These are phyloP conservation scores for Panorpa germanica DNA, from an alignment of 2,888 invertebrate genomes.

Conservation along the genomic window DNA sequence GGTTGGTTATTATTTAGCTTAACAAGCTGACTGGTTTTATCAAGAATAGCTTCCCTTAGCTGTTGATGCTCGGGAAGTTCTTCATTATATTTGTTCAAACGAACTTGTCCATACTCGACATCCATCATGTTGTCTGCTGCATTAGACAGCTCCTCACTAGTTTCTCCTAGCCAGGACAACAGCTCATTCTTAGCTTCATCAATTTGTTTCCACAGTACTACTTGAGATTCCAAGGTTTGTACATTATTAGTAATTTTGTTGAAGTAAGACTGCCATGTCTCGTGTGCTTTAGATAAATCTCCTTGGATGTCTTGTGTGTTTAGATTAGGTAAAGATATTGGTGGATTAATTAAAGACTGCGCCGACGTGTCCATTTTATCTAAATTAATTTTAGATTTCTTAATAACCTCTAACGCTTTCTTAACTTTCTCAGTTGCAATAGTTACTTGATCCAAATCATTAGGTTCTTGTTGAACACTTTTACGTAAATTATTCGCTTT, in stretches of 20 bases:
- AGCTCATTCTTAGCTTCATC: constrained; percentile 72
- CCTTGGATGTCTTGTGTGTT: constrained; percentile 28
- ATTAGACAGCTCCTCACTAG: constrained; percentile 54
- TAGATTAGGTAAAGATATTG: constrained; percentile 34
- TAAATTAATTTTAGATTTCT: constrained; percentile 51
- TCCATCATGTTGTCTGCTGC: constrained; percentile 62
- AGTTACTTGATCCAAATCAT: constrained; percentile 52
- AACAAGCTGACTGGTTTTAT: constrained; percentile 61
- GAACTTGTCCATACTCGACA: constrained; percentile 59
- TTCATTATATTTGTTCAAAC: constrained; percentile 65
- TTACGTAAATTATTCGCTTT: constrained; percentile 46
- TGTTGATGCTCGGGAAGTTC: constrained; percentile 65
- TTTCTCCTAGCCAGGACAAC: constrained; percentile 66
- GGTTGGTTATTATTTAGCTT: constrained; percentile 54
- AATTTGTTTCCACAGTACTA: constrained; percentile 85
- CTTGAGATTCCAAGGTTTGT: constrained; percentile 71
- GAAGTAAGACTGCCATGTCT: constrained; percentile 49
- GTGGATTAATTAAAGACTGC: constrained; percentile 47
- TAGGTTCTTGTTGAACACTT: constrained; percentile 43
- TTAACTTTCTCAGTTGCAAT: constrained; percentile 54
- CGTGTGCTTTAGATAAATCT: constrained; percentile 39
- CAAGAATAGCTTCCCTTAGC: constrained; percentile 54
- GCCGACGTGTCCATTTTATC: constrained; percentile 65
- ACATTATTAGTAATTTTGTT: constrained; percentile 52
- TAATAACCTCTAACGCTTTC: constrained; percentile 52